Evolutionary conservation across 2,797 vertebrate species (phyloP), one percentile per base, ranked within the genome.

Genomic region (Fistularia commersonii): DNA sequence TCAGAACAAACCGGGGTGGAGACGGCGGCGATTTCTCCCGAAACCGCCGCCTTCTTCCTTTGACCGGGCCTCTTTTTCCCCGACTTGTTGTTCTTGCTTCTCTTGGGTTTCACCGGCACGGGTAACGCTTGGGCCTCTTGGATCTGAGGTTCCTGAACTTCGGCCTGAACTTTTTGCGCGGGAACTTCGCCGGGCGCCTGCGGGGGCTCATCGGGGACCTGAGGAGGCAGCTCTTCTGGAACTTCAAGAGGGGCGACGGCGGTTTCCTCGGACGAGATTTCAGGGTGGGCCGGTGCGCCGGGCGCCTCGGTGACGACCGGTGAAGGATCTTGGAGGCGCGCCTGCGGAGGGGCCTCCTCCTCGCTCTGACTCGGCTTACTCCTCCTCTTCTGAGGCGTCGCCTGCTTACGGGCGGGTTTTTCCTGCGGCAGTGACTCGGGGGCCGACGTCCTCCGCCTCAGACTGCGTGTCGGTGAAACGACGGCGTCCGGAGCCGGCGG

Each of bases 31-130:
- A 65, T 51, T 67, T 87, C 78, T 32, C 71, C 56, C 45, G 66
- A 10, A 45, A 72, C 47, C 13, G 77, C 64, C 43, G 64, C 64
- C 69, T 79, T 84, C 74, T 61, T 90, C 76, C 33, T 90, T 64
- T 52, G 67, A 57, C 62, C 43, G 32, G 60, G 65, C 45, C 44
- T 74, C 81, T 77, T 89, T 57, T 79, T 81, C 36, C 51, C 64
- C 43, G 66, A 41, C 71, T 79, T 80, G 54, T 62, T 81, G 68
- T 72, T 79, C 54, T 73, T 72, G 55, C 47, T 69, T 69, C 73
- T 83, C 74, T 52, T 86, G 41, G 81, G 71, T 79, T 88, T 89
- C 32, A 74, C 79, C 75, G 77, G 66, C 74, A 81, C 77, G 13
- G 75, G 55, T 33, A 76, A 69, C 31, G 58, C 61, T 65, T 83